phyloP scores from a whole-genome alignment of 2,888 invertebrate genomes.

The Hermaeophaga mercurialis region DNA sequence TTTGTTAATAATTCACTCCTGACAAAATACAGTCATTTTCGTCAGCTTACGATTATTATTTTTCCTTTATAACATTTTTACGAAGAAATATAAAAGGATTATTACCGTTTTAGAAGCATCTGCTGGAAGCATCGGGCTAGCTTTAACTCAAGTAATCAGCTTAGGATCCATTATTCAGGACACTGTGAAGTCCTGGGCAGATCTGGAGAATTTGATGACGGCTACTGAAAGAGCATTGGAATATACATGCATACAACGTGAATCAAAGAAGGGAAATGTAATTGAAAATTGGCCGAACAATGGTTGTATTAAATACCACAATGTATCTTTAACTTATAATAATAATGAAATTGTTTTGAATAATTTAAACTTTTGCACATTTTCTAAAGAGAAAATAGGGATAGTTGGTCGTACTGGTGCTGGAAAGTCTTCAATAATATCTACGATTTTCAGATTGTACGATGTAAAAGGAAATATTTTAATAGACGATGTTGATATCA shows the following conservation, averaged over 20 bases:
- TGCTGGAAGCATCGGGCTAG: conserved; percentile 58
- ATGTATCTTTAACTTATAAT: conserved; percentile 74
- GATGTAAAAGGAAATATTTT: conserved; percentile 75
- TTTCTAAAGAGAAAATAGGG: conserved; percentile 73
- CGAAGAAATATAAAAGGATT: too few species aligned
- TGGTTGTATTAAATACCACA: conserved; percentile 70
- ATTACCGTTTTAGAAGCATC: conserved; percentile 37
- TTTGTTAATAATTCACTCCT: too few species aligned
- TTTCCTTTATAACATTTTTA: too few species aligned
- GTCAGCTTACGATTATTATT: too few species aligned
- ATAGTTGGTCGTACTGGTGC: conserved; percentile 86
- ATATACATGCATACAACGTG: conserved; percentile 58
- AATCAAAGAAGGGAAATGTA: conserved; percentile 45
- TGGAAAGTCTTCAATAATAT: conserved; percentile 77
- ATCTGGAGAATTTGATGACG: conserved; percentile 80
- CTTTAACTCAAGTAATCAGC: conserved; percentile 80
- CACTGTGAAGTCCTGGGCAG: conserved; percentile 82
- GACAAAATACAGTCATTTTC: too few species aligned
- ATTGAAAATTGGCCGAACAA: conserved; percentile 72
- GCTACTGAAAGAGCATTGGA: conserved; percentile 79
- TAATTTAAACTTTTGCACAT: conserved; percentile 68
- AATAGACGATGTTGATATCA: conserved; percentile 78
- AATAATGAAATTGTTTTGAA: conserved; percentile 74
- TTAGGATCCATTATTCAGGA: conserved; percentile 71
- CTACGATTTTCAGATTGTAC: conserved; percentile 79